Evolutionary conservation across 2,797 vertebrate genomes (phyloP).

Genomic region (Pseudochirops corinnae): DNA sequence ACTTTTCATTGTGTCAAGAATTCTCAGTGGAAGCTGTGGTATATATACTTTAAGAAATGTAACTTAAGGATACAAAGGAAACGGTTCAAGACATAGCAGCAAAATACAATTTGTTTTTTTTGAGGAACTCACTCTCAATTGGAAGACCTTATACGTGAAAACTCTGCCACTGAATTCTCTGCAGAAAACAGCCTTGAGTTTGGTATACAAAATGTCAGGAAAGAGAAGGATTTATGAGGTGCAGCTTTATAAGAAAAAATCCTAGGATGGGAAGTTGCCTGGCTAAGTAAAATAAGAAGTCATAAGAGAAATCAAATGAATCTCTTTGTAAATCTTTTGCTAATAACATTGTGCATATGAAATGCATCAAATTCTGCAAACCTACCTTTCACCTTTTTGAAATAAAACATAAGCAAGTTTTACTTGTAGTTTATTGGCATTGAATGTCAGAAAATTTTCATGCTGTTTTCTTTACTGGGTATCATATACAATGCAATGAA

Average conservation of each 20-base stretch:
- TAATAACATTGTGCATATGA: constrained; percentile 40
- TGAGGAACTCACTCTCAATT: constrained; percentile 43
- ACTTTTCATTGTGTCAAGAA: constrained; percentile 42
- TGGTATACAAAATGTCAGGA: not conserved
- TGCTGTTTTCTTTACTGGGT: not conserved
- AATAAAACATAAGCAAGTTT: constrained; percentile 36
- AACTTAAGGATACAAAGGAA: constrained; percentile 52
- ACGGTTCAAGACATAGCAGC: constrained; percentile 60
- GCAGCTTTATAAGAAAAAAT: constrained; percentile 52
- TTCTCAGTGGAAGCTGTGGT: constrained; percentile 16
- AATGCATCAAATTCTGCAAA: constrained; percentile 45
- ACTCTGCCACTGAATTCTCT: constrained; percentile 49
- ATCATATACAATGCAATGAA: not conserved
- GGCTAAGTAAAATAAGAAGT: constrained; percentile 51
- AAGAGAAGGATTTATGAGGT: constrained; percentile 57
- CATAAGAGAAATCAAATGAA: constrained; percentile 32
- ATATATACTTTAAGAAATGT: constrained; percentile 50
- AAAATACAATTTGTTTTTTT: constrained; percentile 49
- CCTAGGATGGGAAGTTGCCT: constrained; percentile 56
- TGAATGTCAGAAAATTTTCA: not conserved
- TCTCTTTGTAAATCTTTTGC: constrained; percentile 38
- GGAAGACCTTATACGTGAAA: constrained; percentile 45
- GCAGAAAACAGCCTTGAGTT: constrained; percentile 23
- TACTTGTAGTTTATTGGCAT: constrained; percentile 54
- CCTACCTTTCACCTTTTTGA: not conserved